A percentile compares a stretch with the other conserved stretches of the same genome.
Conservation (phyloP, 2,113 vertebrate species). For the Pitta sordida region DNA sequence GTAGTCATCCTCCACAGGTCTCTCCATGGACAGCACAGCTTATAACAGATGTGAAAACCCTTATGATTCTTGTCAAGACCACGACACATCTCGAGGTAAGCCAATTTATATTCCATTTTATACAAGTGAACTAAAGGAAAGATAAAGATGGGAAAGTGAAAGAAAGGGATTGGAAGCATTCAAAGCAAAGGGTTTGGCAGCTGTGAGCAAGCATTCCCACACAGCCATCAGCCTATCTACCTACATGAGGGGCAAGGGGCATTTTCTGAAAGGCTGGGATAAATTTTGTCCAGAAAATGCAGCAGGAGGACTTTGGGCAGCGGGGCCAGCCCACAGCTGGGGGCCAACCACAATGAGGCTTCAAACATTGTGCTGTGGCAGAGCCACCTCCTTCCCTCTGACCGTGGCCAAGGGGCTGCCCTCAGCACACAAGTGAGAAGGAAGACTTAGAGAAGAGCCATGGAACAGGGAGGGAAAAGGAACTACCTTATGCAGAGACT, state of each 20-base stretch:
- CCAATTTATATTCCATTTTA: not conserved
- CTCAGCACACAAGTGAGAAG: not conserved
- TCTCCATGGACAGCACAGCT: not conserved
- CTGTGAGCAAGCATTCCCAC: not conserved
- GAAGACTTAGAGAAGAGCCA: not conserved
- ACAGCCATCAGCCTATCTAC: not conserved
- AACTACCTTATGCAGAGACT: not conserved
- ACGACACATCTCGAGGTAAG: not conserved
- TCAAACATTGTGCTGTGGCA: not conserved
- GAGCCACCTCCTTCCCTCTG: not conserved
- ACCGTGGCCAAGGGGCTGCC: too few relatives aligned
- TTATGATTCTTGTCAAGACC: not conserved
- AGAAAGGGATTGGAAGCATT: not conserved
- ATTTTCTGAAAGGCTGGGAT: not conserved
- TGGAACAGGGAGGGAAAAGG: not conserved
- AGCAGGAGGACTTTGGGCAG: not conserved
- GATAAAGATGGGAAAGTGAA: not conserved
- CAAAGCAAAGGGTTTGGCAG: not conserved
- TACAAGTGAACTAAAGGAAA: not conserved
- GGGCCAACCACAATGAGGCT: fast-evolving
- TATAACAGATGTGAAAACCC: not conserved
- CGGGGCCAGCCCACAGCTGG: not conserved
- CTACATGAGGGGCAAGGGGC: fast-evolving
- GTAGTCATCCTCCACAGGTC: not conserved
- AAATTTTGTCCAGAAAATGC: not conserved